A percentile compares a stretch with the other conserved stretches of the same genome.
These are phyloP conservation scores for Catajapyx aquilonaris DNA, from an alignment of 1,140 invertebrate genomes.

Conservation along the genomic window DNA sequence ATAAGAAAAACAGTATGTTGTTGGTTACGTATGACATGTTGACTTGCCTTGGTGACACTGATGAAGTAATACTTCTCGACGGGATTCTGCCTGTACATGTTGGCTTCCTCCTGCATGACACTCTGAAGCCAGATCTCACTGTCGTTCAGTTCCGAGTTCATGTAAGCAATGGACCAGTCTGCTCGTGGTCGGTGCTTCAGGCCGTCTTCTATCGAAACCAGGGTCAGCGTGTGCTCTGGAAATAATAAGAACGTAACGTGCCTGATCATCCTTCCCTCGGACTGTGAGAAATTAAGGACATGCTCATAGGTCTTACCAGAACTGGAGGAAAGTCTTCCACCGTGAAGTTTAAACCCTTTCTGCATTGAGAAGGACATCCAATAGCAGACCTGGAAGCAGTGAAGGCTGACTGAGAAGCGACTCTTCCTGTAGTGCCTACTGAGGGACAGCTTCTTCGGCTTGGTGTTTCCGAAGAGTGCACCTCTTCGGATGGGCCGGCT, in stretches of 20 bases:
- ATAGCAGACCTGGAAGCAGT: constrained; percentile 83
- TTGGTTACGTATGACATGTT: too few species aligned
- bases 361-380: constrained; percentile 98
- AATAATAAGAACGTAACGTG: constrained; percentile 9
- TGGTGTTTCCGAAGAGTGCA: constrained; percentile 58
- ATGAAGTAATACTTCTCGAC: constrained; percentile 77
- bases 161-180: constrained; percentile 77
- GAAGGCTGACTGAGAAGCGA: constrained; percentile 61
- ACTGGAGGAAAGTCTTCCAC: constrained; percentile 59
- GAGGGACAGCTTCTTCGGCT: constrained; percentile 68
- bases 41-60: constrained; percentile 67
- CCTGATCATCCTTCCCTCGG: not conserved
- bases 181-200: constrained; percentile 66
- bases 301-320: constrained; percentile 26
- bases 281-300: not conserved
- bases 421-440: constrained; percentile 83
- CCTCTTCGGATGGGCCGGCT: constrained; percentile 84
- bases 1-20: too few species aligned
- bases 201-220: constrained; percentile 59
- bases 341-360: constrained; percentile 77
- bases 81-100: constrained; percentile 32
- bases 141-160: constrained; percentile 78
- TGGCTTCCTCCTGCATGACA: constrained; percentile 13
- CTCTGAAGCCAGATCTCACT: constrained; percentile 82
- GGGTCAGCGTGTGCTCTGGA: constrained; percentile 47